Percentiles rank a stretch among this genome's conserved stretches.
Conservation (phyloP, 2,797 vertebrate species). For the Phylloscopus collybita region DNA sequence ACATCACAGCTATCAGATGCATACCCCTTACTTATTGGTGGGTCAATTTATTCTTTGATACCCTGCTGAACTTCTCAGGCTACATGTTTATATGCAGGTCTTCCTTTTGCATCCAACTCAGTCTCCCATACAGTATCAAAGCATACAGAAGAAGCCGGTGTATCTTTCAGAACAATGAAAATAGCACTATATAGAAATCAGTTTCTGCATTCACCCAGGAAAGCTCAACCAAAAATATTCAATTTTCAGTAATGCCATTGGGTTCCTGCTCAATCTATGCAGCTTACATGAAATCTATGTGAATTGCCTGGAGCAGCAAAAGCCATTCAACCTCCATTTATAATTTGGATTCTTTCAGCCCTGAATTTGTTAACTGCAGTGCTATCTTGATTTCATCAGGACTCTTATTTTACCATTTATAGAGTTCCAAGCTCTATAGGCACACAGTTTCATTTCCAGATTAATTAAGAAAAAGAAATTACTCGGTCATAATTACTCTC, state of each 20-base stretch:
- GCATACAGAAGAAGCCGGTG: not conserved
- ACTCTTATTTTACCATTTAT: not conserved
- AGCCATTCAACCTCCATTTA: not conserved
- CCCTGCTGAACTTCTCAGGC: not conserved
- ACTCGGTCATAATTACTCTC: not conserved
- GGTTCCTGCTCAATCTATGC: not conserved
- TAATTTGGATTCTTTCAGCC: not conserved
- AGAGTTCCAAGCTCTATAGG: not conserved
- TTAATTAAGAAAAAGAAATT: not conserved
- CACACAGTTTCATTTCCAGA: not conserved
- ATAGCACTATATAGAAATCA: not conserved
- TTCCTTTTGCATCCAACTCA: not conserved
- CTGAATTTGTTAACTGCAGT: conserved; percentile 13
- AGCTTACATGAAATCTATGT: not conserved
- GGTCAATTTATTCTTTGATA: not conserved
- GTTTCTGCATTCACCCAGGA: not conserved
- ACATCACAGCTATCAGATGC: not conserved
- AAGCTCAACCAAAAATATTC: not conserved
- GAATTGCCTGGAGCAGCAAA: not conserved
- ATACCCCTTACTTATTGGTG: not conserved
- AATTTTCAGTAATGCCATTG: not conserved
- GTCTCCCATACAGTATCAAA: not conserved
- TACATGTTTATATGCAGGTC: conserved; percentile 1
- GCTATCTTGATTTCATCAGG: conserved; percentile 19
- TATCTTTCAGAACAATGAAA: not conserved